phyloP scores from a whole-genome alignment of 1,140 invertebrate genomes.

The Diuraphis noxia region DNA sequence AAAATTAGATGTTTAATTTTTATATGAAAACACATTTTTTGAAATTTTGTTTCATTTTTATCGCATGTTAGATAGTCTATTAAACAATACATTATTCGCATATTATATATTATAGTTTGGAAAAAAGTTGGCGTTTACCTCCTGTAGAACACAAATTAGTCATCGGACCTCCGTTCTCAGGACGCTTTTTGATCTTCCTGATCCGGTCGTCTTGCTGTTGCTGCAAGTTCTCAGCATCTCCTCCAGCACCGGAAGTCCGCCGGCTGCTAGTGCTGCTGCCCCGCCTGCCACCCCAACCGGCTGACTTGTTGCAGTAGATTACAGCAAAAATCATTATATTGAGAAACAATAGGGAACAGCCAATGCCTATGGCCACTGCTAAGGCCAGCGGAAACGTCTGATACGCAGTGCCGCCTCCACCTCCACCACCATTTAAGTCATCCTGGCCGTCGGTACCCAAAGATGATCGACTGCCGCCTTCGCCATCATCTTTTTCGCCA shows the following conservation, averaged over 20 bases:
- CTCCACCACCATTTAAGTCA: slow-evolving; percentile 84
- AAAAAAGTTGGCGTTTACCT: slow-evolving; percentile 46
- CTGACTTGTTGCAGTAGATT: slow-evolving; percentile 72
- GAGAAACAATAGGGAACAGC: slow-evolving; percentile 74
- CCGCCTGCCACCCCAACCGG: slow-evolving; percentile 73
- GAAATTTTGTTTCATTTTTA: not conserved
- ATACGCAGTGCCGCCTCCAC: slow-evolving; percentile 57
- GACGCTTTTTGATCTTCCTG: slow-evolving; percentile 55
- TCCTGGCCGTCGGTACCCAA: slow-evolving; percentile 64
- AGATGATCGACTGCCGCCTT: not conserved
- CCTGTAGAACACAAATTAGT: slow-evolving; percentile 56
- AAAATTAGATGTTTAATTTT: not conserved
- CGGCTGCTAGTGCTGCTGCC: slow-evolving; percentile 24
- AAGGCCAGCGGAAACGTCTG: slow-evolving; percentile 71
- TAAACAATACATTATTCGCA: not conserved
- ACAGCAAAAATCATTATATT: slow-evolving; percentile 93
- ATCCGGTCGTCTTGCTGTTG: not conserved
- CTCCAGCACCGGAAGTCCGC: not conserved
- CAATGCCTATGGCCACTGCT: slow-evolving; percentile 92
- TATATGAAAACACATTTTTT: not conserved
- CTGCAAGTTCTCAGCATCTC: not conserved
- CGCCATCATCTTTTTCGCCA: slow-evolving; percentile 64
- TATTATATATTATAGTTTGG: not conserved
- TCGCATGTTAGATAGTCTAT: not conserved
- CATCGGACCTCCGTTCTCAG: slow-evolving; percentile 57